Conservation (phyloP, 1,140 invertebrate species). For the Microplitis mediator region DNA sequence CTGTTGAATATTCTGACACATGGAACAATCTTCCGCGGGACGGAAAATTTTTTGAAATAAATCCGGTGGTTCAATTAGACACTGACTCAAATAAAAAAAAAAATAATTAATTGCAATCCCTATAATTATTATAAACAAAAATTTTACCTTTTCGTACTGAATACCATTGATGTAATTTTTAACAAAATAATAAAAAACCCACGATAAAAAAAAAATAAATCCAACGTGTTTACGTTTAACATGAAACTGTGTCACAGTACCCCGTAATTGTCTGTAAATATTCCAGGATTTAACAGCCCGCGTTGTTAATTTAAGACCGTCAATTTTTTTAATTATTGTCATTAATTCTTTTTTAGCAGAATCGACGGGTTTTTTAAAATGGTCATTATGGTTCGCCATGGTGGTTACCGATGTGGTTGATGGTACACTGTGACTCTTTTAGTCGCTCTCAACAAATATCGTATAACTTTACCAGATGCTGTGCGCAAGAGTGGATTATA, state of each 20-base stretch:
- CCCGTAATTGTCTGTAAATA: conserved; percentile 28
- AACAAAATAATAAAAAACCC: conserved; percentile 27
- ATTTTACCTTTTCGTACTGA: conserved; percentile 37
- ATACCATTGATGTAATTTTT: conserved; percentile 26
- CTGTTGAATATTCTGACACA: conserved; percentile 70
- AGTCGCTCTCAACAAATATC: conserved; percentile 32
- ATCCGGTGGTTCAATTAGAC: conserved; percentile 67
- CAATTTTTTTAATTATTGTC: conserved; percentile 37
- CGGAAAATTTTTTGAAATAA: conserved; percentile 69
- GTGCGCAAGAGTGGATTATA: conserved; percentile 40
- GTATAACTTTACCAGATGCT: conserved; percentile 29
- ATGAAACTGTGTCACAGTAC: conserved; percentile 18
- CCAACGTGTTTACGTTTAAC: neutral
- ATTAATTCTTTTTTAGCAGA: conserved; percentile 41
- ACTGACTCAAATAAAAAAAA: conserved; percentile 55
- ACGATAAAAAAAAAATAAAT: conserved; percentile 34
- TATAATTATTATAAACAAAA: conserved; percentile 1
- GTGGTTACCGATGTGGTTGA: conserved; percentile 25
- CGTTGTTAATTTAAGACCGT: conserved; percentile 17
- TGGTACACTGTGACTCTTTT: conserved; percentile 34
- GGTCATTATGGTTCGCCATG: conserved; percentile 34
- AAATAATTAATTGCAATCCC: conserved; percentile 23
- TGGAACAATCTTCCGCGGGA: conserved; percentile 75
- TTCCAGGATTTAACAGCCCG: conserved; percentile 31
- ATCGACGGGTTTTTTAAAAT: conserved; percentile 31